These are phyloP conservation scores for Syngnathus scovelli DNA, from an alignment of 2,113 vertebrate species.

Conservation along the genomic window DNA sequence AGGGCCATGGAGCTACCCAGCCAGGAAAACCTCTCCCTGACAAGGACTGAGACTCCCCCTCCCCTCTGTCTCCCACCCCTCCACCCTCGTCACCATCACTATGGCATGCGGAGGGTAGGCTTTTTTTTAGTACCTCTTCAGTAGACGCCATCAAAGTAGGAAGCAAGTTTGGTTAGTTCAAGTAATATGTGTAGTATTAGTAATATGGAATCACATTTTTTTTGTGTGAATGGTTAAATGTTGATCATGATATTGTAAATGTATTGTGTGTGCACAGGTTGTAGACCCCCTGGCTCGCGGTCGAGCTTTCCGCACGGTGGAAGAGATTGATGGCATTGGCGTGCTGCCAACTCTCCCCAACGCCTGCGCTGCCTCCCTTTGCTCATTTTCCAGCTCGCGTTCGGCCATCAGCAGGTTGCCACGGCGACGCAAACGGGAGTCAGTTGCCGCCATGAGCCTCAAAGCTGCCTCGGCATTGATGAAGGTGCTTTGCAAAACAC, in stretches of 20 bases:
- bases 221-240: not conserved
- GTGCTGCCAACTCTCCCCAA: slow-evolving; percentile 83
- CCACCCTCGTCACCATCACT: slow-evolving; percentile 68
- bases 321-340: slow-evolving; percentile 83
- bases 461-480: slow-evolving; percentile 86
- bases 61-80: slow-evolving; percentile 83
- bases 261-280: slow-evolving; percentile 72
- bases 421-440: slow-evolving; percentile 86
- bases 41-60: slow-evolving; percentile 92
- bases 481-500: slow-evolving; percentile 69
- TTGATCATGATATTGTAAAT: not conserved
- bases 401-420: slow-evolving; percentile 86
- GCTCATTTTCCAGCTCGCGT: slow-evolving; percentile 95
- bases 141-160: not conserved
- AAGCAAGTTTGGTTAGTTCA: not conserved
- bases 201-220: no score
- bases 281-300: slow-evolving; percentile 90
- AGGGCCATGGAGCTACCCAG: slow-evolving; percentile 91
- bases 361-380: slow-evolving; percentile 83
- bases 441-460: slow-evolving; percentile 96
- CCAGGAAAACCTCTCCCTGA: slow-evolving; percentile 90
- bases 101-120: slow-evolving; percentile 91
- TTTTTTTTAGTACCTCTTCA: not conserved
- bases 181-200: not conserved
- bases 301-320: slow-evolving; percentile 86